Evolutionary conservation across 2,113 vertebrate genomes (phyloP), one percentile per base, ranked within the genome.

Genomic region (Rhinolophus ferrumequinum): DNA sequence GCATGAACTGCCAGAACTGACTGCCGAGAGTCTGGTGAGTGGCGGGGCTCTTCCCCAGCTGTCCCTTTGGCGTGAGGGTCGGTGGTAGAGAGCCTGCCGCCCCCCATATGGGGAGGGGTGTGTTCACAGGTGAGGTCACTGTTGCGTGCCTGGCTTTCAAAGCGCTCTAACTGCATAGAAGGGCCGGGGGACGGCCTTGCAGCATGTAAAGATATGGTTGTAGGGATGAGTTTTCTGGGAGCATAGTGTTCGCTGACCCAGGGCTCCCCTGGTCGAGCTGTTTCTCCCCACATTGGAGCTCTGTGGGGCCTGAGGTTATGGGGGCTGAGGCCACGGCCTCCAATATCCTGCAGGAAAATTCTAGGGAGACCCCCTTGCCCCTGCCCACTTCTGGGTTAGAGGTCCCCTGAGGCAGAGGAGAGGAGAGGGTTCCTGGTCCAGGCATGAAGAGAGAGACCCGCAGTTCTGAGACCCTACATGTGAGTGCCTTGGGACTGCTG

Each of bases 1-100:
- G 56, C 99, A 99, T 0, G 99, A 99, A 97, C 99, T 99, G 62
- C 99, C 99, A 0, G 99, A 99, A 98, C 98, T 99, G 97, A 99
- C 99, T 0, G 99, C 99, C 0, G 99, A 99, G 98, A 99, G 99
- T 98, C 98, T 99, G 99, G 99, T 99, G 97, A 98, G 97, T 94
- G 76, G 30, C 35, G 56, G 1, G 22, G 70, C 26, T 56, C 22
- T 54, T 30, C 15, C 73, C 21, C 13, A 2, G 50, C 67, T 18
- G 15, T 69, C 19, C 75, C 47, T 75, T 35, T 33, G 67, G 15
- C 6, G 13, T 47, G n/a, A 35, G 52, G 41, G 24, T 14, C 0
- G 10, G 22, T 10, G 11, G 75, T 4, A 1, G 79, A 47, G 21
- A 90, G 41, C 93, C 70, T 60, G 50, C 44, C 14, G 66, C 47